Evolutionary conservation across 2,888 invertebrate species (phyloP).

Genomic region (Omphaloscelis lunosa): DNA sequence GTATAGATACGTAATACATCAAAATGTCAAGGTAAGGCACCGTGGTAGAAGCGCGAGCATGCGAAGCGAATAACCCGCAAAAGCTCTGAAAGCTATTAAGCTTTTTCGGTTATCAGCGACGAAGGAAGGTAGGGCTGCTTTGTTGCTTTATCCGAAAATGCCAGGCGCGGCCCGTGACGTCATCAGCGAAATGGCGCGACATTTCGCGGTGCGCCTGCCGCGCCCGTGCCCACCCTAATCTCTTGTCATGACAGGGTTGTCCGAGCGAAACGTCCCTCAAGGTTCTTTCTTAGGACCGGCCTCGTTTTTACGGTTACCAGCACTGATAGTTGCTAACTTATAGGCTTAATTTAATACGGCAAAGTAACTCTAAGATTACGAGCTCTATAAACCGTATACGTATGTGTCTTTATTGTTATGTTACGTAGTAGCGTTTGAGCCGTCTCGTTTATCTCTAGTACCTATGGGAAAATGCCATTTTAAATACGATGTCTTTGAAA

Average conservation of each 20-base stretch:
- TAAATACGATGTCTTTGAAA: conserved; percentile 22
- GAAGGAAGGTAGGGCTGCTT: conserved; percentile 87
- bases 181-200: conserved; percentile 88
- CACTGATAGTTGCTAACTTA: conserved; percentile 59
- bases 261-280: conserved; percentile 79
- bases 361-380: conserved; percentile 39
- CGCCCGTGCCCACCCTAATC: conserved; percentile 88
- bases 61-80: conserved; percentile 82
- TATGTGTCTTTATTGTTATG: conserved; percentile 19
- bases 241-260: conserved; percentile 83
- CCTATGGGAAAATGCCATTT: conserved; percentile 27
- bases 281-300: conserved; percentile 76
- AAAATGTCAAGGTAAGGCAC: conserved; percentile 86
- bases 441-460: conserved; percentile 10
- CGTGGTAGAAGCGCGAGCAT: conserved; percentile 74
- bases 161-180: conserved; percentile 89
- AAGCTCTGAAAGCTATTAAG: conserved; percentile 84
- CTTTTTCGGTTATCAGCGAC: conserved; percentile 84
- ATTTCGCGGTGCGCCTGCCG: conserved; percentile 85
- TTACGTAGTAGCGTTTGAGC: conserved; percentile 6
- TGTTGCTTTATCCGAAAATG: conserved; percentile 87
- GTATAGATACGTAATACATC: conserved; percentile 44
- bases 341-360: conserved; percentile 64
- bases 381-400: conserved; percentile 9
- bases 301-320: conserved; percentile 70